A percentile compares a stretch with the other conserved stretches of the same genome.
Evolutionary conservation across 2,888 invertebrate species (phyloP).

Genomic region (Ichneumoninae sp.): DNA sequence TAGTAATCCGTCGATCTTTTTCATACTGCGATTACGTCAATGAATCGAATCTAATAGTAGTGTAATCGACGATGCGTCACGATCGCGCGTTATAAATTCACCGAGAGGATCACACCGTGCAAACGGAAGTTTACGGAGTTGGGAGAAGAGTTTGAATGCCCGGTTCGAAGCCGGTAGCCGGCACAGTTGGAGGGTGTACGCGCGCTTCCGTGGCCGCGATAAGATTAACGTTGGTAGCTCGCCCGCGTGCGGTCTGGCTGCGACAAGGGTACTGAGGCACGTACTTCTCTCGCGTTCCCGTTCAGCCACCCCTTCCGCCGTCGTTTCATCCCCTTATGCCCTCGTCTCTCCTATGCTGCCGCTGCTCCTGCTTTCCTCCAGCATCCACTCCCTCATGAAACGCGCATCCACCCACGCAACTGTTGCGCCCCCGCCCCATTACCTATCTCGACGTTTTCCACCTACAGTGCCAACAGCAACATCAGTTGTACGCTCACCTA

Average conservation of each 20-base stretch:
- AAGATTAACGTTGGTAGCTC: conserved; percentile 52
- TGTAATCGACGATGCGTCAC: conserved; percentile 13
- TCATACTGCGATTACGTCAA: conserved; percentile 19
- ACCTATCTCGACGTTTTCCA: conserved; percentile 63
- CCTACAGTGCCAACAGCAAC: conserved; percentile 40
- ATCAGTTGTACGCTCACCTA: conserved; percentile 24
- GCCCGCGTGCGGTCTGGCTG: conserved; percentile 71
- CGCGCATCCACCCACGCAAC: conserved; percentile 83
- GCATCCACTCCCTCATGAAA: conserved; percentile 75
- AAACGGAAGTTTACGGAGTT: conserved; percentile 22
- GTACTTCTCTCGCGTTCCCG: conserved; percentile 74
- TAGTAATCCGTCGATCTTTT: conserved; percentile 5
- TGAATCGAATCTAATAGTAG: background rate
- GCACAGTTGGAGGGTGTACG: conserved; percentile 15
- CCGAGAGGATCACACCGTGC: background rate
- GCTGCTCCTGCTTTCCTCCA: conserved; percentile 48
- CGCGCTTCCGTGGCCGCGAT: conserved; percentile 44
- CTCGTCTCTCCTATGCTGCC: conserved; percentile 28
- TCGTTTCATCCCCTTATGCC: conserved; percentile 65
- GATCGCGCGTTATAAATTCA: conserved; percentile 30
- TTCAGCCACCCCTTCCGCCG: conserved; percentile 71
- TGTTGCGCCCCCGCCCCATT: conserved; percentile 81
- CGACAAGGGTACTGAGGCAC: conserved; percentile 78
- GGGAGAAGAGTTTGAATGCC: conserved; percentile 42
- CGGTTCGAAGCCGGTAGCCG: conserved; percentile 54